Percentiles rank a stretch among this genome's conserved stretches.
Conservation (phyloP, 2,888 invertebrate species). For the Zygaena filipendulae region DNA sequence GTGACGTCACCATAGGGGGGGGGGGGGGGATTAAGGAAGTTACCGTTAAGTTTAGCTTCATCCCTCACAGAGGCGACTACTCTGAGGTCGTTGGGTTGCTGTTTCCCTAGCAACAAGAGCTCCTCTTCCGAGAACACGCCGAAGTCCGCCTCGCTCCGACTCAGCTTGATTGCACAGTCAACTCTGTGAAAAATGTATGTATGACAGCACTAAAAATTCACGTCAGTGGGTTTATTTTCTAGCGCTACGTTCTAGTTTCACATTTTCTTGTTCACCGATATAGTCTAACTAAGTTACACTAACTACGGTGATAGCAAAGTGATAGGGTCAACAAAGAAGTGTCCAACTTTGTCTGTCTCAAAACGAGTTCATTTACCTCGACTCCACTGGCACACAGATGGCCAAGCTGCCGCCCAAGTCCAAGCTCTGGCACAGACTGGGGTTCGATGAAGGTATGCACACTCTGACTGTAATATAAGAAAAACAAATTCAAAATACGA, state of each 20-base stretch:
- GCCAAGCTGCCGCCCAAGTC: constrained; percentile 47
- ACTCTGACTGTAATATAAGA: constrained; percentile 38
- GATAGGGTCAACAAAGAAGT: too few relatives aligned
- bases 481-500: constrained; percentile 4
- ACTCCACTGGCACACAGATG: constrained; percentile 35
- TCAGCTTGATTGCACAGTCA: constrained; percentile 70
- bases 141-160: constrained; percentile 62
- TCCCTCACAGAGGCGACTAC: constrained; percentile 60
- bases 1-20: too few relatives aligned
- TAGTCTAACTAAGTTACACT: too few relatives aligned
- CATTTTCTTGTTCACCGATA: too few relatives aligned
- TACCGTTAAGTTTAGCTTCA: too few relatives aligned
- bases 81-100: constrained; percentile 41
- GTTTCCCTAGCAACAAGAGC: constrained; percentile 58
- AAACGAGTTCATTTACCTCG: constrained; percentile 54
- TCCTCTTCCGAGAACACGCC: constrained; percentile 73
- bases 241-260: background rate
- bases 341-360: too few relatives aligned
- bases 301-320: too few relatives aligned
- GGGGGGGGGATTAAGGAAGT: too few relatives aligned
- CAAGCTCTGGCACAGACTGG: constrained; percentile 34
- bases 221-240: background rate
- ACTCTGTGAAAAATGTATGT: constrained; percentile 43
- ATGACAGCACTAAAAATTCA: background rate
- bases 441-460: constrained; percentile 28